Evolutionary conservation across 2,888 invertebrate species (phyloP), one percentile per base, ranked within the genome.

Genomic region (Stegana nigrithorax): DNA sequence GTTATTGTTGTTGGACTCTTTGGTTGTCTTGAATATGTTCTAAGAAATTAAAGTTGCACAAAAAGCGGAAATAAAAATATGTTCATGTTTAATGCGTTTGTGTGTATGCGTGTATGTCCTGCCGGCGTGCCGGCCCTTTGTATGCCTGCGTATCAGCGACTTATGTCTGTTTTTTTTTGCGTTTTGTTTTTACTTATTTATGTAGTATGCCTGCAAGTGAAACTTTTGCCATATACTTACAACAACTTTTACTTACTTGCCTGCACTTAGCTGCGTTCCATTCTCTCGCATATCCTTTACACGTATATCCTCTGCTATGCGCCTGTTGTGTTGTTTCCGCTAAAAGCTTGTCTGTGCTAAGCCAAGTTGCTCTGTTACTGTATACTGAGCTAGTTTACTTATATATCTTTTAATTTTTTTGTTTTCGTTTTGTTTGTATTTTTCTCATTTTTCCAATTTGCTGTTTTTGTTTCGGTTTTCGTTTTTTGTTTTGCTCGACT

Each of bases 11-110:
- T 12, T 14, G 4, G 17, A 39, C 39, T 39, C n/a, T 39, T 39
- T 12, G 39, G 4, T n/a, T 36, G 10, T n/a, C 10, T 5, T 39
- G 36, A 55, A 55, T 55, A 55, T 55, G 32, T 36, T 55, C 14
- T 36, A 23, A 55, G 42, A 68, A 59, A 75, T 78, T 71, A 76
- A 69, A 72, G 69, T 73, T 68, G 64, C 66, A 65, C 61, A 53
- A 44, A 59, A 53, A 61, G 62, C 66, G 72, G 68, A 74, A 66
- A 74, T 76, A 76, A 70, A 74, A 47, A 47, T 32, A 59, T 50
- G 50, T 29, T n/a, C n/a, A 21, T 39, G 14, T 14, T 4, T 32
- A n/a, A 21, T 32, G 27, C 21, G 8, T 5, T 5, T 19, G 8
- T 53, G 32, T 53, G 29, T 29, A 53, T n/a, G 29, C 17, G 53